These are phyloP conservation scores for Enoplosus armatus DNA, from an alignment of 2,797 vertebrate genomes.

Conservation along the genomic window DNA sequence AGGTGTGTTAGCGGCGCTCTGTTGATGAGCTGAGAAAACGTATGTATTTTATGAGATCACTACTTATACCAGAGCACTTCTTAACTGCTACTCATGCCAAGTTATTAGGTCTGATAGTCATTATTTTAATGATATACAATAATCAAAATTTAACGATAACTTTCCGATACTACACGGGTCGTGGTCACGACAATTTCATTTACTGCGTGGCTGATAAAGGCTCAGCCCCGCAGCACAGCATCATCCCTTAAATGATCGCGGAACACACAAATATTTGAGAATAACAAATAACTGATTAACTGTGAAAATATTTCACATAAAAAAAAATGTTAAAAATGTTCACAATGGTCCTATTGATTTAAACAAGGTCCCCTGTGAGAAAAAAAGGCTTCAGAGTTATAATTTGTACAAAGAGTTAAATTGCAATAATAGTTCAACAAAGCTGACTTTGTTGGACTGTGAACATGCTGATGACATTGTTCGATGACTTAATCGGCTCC, in stretches of 20 bases:
- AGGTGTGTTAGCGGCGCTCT: neutral
- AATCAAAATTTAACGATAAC: constrained; percentile 23
- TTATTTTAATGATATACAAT: constrained; percentile 5
- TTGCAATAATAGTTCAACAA: constrained; percentile 1
- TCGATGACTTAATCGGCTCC: neutral
- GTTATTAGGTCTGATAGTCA: constrained; percentile 2
- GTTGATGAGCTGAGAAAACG: neutral
- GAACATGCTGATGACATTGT: constrained; percentile 2
- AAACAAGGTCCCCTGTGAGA: neutral
- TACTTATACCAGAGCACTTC: neutral
- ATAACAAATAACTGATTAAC: constrained; percentile 21
- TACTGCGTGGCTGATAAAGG: neutral
- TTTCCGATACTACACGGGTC: no score
- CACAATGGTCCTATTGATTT: constrained; percentile 19
- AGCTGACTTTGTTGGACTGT: constrained; percentile 10
- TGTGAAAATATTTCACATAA: constrained; percentile 4
- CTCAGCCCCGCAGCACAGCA: neutral
- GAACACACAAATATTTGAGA: constrained; percentile 5
- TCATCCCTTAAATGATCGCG: neutral
- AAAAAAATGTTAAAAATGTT: neutral
- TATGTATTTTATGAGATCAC: neutral
- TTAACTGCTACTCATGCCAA: neutral
- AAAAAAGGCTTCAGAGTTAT: neutral
- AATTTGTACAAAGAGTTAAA: constrained; percentile 1
- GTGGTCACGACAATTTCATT: constrained; percentile 24